phyloP scores from a whole-genome alignment of 2,888 invertebrate genomes.

The Camponotus fellah region DNA sequence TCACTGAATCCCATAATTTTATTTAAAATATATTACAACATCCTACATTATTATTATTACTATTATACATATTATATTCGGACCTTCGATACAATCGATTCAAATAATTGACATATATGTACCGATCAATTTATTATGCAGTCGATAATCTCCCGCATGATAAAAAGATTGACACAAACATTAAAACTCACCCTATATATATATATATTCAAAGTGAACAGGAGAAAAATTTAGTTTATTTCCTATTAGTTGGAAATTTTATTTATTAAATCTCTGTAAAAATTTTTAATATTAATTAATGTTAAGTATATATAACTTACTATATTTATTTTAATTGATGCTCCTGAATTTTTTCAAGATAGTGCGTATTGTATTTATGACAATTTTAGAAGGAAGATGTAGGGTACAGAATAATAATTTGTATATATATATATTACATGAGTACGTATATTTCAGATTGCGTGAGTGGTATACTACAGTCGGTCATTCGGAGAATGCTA shows the following conservation, averaged over 20 bases:
- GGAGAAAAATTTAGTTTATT: background rate
- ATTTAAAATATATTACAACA: too few relatives aligned
- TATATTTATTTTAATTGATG: background rate
- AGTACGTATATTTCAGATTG: constrained; percentile 85
- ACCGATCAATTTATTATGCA: too few relatives aligned
- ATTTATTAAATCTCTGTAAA: too few relatives aligned
- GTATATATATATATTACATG: background rate
- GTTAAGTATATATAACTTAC: background rate
- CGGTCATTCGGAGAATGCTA: constrained; percentile 89
- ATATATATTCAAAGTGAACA: background rate
- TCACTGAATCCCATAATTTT: too few relatives aligned
- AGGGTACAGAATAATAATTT: background rate
- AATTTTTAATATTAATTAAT: background rate
- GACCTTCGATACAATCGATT: too few relatives aligned
- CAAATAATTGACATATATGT: too few relatives aligned
- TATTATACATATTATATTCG: too few relatives aligned
- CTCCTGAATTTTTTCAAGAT: background rate
- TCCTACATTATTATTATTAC: too few relatives aligned
- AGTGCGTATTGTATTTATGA: background rate
- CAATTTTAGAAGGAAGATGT: background rate
- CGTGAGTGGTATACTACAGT: constrained; percentile 97
- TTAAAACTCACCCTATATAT: too few relatives aligned
- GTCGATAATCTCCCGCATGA: too few relatives aligned
- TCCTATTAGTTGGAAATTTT: background rate
- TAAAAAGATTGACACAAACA: too few relatives aligned